Percentiles rank a stretch among this genome's conserved stretches.
phyloP scores from a whole-genome alignment of 1,140 invertebrate species.

The Heliconius hewitsoni region DNA sequence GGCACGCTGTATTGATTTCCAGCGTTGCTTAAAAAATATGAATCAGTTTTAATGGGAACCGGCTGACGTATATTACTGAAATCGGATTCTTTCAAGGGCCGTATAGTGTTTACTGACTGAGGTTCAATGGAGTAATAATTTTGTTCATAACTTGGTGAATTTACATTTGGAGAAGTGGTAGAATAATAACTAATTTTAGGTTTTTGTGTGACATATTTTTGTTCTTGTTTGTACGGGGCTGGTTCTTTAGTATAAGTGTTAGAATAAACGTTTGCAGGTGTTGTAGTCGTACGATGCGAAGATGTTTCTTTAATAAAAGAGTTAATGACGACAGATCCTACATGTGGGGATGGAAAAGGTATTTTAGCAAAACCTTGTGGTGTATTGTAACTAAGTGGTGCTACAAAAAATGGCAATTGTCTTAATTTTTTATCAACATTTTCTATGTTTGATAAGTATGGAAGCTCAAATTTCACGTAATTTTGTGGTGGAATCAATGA shows the following conservation, averaged over 20 bases:
- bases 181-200: slow-evolving; percentile 67
- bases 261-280: slow-evolving; percentile 47
- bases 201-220: slow-evolving; percentile 59
- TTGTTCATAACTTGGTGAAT: slow-evolving; percentile 52
- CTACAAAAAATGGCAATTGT: slow-evolving; percentile 90
- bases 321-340: slow-evolving; percentile 90
- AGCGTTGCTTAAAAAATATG: slow-evolving; percentile 62
- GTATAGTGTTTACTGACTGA: slow-evolving; percentile 64
- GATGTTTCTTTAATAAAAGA: slow-evolving; percentile 64
- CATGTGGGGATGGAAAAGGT: slow-evolving; percentile 90
- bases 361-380: slow-evolving; percentile 91
- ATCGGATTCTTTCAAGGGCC: slow-evolving; percentile 51
- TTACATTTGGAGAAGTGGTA: slow-evolving; percentile 61
- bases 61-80: slow-evolving; percentile 35
- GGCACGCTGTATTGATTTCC: slow-evolving; percentile 54
- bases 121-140: slow-evolving; percentile 73
- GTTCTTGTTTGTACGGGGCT: slow-evolving; percentile 39
- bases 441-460: slow-evolving; percentile 89
- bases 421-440: slow-evolving; percentile 87
- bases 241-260: slow-evolving; percentile 54
- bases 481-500: slow-evolving; percentile 86
- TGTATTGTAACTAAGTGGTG: slow-evolving; percentile 90
- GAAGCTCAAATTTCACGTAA: slow-evolving; percentile 90
- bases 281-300: slow-evolving; percentile 32
- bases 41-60: slow-evolving; percentile 49